Evolutionary conservation across 2,888 invertebrate genomes (phyloP), one percentile per base, ranked within the genome.

Genomic region (Melinopterus prodromus): DNA sequence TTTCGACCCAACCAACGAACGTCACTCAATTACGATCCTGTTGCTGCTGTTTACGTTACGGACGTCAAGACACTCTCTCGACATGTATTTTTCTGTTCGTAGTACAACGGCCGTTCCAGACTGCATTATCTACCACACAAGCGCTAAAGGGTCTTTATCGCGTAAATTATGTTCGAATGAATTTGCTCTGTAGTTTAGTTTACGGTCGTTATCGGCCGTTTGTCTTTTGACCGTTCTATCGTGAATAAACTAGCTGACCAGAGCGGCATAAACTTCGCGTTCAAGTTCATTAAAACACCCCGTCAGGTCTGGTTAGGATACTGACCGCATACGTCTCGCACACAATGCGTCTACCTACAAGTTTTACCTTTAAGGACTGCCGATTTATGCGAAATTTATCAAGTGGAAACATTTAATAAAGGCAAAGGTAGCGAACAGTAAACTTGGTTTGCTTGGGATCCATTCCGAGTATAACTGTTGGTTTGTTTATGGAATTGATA

Each of bases 1-100:
- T 3, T 26, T 26, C 26, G 26, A 53, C 53, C 53, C 53, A 53
- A 38, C 6, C 9, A 38, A 53, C 82, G 80, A 81, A 81, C 80
- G 82, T 82, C 82, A 83, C 81, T 83, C 83, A 83, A 83, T 83
- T 83, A 82, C 76, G 16, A 78, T 78, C 78, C 78, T 71, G 78
- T 75, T 15, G 72, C 77, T 77, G 77, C 69, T 79, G 74, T 74
- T 77, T 69, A 16, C 77, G 14, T 35, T 74, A 35, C 16, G 72
- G 79, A 70, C 72, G 77, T 77, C 70, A 70, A 71, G 53, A 16
- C n/a, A 53, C 53, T 72, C 36, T 72, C 72, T n/a, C 35, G 14
- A 72, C 15, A 72, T 26, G 15, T 16, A 35, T 14, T 72, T 16
- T 72, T 72, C 16, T 72, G 15, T 36, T 36, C 72, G 12, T 15